Evolutionary conservation across 2,113 vertebrate species (phyloP), one percentile per base, ranked within the genome.

Genomic region (Eretmochelys imbricata): DNA sequence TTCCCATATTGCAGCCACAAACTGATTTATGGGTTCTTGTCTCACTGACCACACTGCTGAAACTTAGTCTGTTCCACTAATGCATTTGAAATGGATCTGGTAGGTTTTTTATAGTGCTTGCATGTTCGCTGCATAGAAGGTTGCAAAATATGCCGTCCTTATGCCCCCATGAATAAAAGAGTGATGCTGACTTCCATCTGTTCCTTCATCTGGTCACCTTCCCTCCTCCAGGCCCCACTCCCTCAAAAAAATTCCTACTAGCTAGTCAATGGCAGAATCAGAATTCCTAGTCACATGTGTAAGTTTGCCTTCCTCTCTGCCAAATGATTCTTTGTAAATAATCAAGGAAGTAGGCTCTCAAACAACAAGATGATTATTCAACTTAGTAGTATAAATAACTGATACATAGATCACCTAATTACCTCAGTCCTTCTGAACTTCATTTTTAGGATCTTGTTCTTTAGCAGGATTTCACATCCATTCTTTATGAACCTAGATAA

Each of bases 11-110:
- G 89, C 8, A 4, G 72, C 78, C 49, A 51, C 42, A 2, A 80
- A 29, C 82, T 96, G 95, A 95, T 96, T 94, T 42, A 91, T 93
- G 88, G 29, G 19, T 24, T 95, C 48, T 20, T 95, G 93, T 91
- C 91, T 46, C 65, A 54, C 8, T 95, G 94, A 65, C 85, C 88
- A 29, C 42, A 53, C 69, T 80, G 62, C 54, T 80, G 11, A 88
- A 75, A 62, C 6, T 86, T 69, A 55, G 50, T 38, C 6, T 11
- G 2, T 49, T 14, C 57, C 89, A 46, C 79, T 89, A 4, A 86
- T 57, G 53, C 4, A 10, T 24, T 2, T 84, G 62, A 8, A 31
- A 38, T 35, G 11, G 75, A 24, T 55, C 81, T 84, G 29, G 9
- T 29, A 5, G 55, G 2, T 16, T 42, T 90, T 89, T 82, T 76